Base-by-base conservation (phyloP, 1,140 invertebrate species). In the Nasonia giraulti region DNA sequence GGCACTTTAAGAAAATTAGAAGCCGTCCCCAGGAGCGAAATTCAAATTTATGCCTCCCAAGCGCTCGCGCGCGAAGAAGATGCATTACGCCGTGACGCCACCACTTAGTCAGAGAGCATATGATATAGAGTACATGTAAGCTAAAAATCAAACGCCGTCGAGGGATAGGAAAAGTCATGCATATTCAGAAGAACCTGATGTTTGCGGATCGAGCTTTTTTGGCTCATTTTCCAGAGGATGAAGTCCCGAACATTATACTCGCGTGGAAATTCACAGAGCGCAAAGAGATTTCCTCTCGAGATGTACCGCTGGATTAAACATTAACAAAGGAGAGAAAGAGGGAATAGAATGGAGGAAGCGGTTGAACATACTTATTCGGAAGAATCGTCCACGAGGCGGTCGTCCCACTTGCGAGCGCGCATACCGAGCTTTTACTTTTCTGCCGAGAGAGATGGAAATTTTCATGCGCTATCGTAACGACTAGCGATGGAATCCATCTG, bases 1-100 rank as follows among this genome's bases (percentile, higher is more conserved):
- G 55, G 55, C 55, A 62, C 55, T 62, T 20, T n/a, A n/a, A 62
- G 55, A 62, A 62, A 62, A 62, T 62, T 62, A 62, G 55, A 62
- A 62, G 55, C 55, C 55, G 5, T 20, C 55, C 55, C 55, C 55
- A n/a, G 55, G 55, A 62, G 55, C 55, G 4, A 62, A 62, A 62
- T 62, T 62, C 17, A 62, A 62, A 62, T 62, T 62, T 62, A 62
- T 62, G 55, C 55, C 55, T 62, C 55, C 55, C 55, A 3, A 20
- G 55, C 55, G 55, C 55, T 14, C 55, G 55, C 55, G 20, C 3
- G 17, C 55, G 47, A 50, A 14, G 47, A 62, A n/a, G 55, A 62
- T 62, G 55, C 55, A 62, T 62, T 62, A 20, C 55, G 55, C 6
- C 7, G 40, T 8, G 20, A 62, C 55, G 55, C 55, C 55, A 62